Base-by-base conservation (phyloP, 2,797 vertebrate genomes). In the Oryzias dopingdopingensis region DNA sequence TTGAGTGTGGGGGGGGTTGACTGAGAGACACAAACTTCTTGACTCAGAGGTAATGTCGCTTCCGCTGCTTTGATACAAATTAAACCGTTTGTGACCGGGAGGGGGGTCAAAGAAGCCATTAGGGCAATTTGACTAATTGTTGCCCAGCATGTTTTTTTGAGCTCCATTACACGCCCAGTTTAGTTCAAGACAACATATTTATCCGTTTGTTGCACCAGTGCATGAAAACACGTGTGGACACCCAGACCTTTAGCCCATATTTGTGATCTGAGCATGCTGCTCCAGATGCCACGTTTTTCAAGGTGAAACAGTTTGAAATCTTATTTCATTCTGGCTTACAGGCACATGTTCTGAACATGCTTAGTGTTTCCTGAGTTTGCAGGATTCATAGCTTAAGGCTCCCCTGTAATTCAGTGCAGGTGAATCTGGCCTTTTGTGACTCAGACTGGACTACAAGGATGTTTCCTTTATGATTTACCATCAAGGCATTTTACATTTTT, bases 51-150 rank as follows among this genome's bases (percentile, higher is more conserved):
- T 65, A 79, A 78, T 57, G 74, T 45, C 52, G 81, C 84, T 88
- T 91, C 88, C 84, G 77, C 66, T 72, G 47, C 90, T 92, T 90
- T 89, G 85, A 90, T 91, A 82, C 71, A 46, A 56, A 79, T 81
- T 87, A 87, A 91, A 78, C 90, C 88, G 89, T 74, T 77, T 86
- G 76, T 83, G 81, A 84, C 70, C 76, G 40, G 67, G 18, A 18
- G 18, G 62, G 62, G 66, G 68, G 55, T 80, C 62, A 86, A 79
- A 73, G 59, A 67, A 65, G 60, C 72, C 76, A 71, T 81, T 83
- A 75, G 72, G 45, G 60, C 52, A 61, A 55, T 29, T 52, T 74
- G 67, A 64, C 77, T 79, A 81, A 84, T 72, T 71, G 76, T 65
- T 13, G 5, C 65, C 74, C 72, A 50, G 68, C 65, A 66, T n/a